Conservation (phyloP, 2,888 invertebrate species). For the Leucophenga montana region DNA sequence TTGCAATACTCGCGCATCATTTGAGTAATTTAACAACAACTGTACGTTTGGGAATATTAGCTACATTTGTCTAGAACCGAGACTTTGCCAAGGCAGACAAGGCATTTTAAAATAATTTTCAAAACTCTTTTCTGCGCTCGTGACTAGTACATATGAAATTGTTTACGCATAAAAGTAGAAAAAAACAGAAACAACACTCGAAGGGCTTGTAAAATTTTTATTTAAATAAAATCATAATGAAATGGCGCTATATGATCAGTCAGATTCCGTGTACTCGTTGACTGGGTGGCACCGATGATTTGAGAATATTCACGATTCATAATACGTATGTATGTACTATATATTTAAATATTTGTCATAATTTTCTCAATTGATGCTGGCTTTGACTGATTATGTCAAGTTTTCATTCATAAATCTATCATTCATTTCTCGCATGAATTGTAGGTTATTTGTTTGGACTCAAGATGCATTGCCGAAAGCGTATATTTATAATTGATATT, state of each 20-base stretch:
- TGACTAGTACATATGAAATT: slow-evolving; percentile 2
- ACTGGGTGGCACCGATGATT: not conserved
- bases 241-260: slow-evolving; percentile 1
- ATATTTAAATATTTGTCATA: slow-evolving; percentile 19
- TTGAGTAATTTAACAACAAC: slow-evolving; percentile 50
- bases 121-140: slow-evolving; percentile 16
- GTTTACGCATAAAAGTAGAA: too few species aligned
- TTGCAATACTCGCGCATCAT: not conserved
- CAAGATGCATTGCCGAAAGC: too few species aligned
- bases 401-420: slow-evolving; percentile 37
- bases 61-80: slow-evolving; percentile 41
- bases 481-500: slow-evolving; percentile 14
- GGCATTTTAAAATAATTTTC: slow-evolving; percentile 1
- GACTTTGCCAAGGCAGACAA: slow-evolving; percentile 18
- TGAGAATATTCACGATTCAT: too few species aligned
- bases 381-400: not conserved
- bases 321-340: too few species aligned
- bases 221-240: slow-evolving; percentile 15
- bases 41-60: slow-evolving; percentile 54
- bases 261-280: too few species aligned
- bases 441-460: not conserved
- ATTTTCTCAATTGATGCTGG: not conserved
- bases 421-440: slow-evolving; percentile 21
- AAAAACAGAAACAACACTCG: not conserved
- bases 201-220: slow-evolving; percentile 3